A percentile compares a stretch with the other conserved stretches of the same genome.
Evolutionary conservation across 1,140 invertebrate genomes (phyloP).

Genomic region (Ylistrum balloti): DNA sequence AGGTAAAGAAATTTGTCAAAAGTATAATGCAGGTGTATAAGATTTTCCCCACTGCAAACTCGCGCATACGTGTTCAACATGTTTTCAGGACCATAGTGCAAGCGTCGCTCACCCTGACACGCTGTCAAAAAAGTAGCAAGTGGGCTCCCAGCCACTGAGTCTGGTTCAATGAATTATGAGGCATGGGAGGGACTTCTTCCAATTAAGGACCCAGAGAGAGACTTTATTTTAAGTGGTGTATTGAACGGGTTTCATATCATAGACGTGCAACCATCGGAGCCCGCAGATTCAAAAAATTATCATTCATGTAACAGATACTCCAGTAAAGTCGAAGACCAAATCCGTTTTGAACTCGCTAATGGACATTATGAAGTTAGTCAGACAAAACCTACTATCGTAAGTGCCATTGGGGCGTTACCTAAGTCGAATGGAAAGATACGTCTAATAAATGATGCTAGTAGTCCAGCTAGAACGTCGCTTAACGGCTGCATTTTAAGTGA

Average conservation of each 20-base stretch:
- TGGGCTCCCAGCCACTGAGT: neutral
- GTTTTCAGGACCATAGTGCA: neutral
- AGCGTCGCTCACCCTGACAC: neutral
- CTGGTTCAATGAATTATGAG: neutral
- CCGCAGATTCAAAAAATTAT: slow-evolving; percentile 45
- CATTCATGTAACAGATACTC: slow-evolving; percentile 41
- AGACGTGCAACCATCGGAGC: neutral
- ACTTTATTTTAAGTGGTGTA: slow-evolving; percentile 21
- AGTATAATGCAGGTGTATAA: slow-evolving; percentile 36
- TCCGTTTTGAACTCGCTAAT: neutral
- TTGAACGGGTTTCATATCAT: neutral
- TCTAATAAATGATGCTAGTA: slow-evolving; percentile 53
- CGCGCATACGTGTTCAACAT: slow-evolving; percentile 46
- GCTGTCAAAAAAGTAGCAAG: neutral
- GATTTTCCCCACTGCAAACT: slow-evolving; percentile 35
- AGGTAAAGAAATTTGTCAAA: slow-evolving; percentile 49
- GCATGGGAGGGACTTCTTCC: slow-evolving; percentile 43
- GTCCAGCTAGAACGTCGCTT: neutral
- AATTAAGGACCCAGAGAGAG: neutral
- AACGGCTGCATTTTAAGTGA: slow-evolving; percentile 41
- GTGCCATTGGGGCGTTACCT: neutral
- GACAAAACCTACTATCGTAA: neutral
- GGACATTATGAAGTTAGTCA: slow-evolving; percentile 5
- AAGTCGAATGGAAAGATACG: slow-evolving; percentile 41
- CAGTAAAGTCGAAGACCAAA: slow-evolving; percentile 41